Evolutionary conservation across 1,140 invertebrate species (phyloP).

Genomic region (Aphelenchoides besseyi): DNA sequence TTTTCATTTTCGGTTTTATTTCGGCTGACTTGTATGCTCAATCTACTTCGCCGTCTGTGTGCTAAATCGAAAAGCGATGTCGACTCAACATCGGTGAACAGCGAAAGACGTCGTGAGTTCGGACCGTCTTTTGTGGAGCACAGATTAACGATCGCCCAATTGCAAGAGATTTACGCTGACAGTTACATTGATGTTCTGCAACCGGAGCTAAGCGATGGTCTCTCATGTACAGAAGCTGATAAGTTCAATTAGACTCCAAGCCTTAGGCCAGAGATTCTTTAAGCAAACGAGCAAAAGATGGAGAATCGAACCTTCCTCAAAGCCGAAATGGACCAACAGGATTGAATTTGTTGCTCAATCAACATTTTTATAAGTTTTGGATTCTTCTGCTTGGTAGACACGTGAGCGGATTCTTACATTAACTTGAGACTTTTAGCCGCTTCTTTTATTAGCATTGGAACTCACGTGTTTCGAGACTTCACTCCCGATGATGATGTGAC

Average conservation of each 20-base stretch:
- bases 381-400: conserved; percentile 42
- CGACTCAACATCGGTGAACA: not conserved
- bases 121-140: conserved; percentile 35
- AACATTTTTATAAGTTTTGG: conserved; percentile 53
- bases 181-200: conserved; percentile 36
- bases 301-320: conserved; percentile 38
- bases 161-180: conserved; percentile 42
- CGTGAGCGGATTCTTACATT: too few relatives aligned
- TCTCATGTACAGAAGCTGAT: conserved; percentile 33
- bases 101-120: conserved; percentile 13
- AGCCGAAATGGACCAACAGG: conserved; percentile 13
- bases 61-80: not conserved
- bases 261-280: not conserved
- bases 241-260: too few relatives aligned
- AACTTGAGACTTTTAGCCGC: too few relatives aligned
- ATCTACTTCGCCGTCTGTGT: not conserved
- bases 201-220: conserved; percentile 41
- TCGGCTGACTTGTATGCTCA: not conserved
- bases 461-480: conserved; percentile 43
- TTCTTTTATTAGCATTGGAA: conserved; percentile 38
- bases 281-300: conserved; percentile 43
- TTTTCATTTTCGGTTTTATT: not conserved
- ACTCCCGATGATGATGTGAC: conserved; percentile 31
- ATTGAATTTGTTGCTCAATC: conserved; percentile 24
- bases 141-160: conserved; percentile 23